These are phyloP conservation scores for Fragum whitleyi DNA, from an alignment of 2,888 invertebrate genomes.

Conservation along the genomic window DNA sequence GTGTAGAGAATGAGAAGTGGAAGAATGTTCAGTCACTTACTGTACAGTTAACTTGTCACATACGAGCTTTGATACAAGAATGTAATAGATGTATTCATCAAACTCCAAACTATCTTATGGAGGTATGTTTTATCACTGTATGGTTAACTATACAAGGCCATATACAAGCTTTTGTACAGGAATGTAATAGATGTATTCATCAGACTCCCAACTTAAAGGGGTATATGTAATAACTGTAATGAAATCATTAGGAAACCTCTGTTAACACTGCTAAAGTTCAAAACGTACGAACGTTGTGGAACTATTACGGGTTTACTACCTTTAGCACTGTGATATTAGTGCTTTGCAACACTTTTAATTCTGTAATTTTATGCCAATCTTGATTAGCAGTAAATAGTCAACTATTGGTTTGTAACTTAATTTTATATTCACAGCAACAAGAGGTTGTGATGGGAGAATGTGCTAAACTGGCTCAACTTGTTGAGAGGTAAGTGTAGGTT, in stretches of 20 bases:
- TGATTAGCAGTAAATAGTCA: no score
- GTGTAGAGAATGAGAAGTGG: slow-evolving; percentile 84
- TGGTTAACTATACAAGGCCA: slow-evolving; percentile 81
- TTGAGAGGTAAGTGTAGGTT: slow-evolving; percentile 80
- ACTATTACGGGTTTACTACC: no score
- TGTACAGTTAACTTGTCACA: slow-evolving; percentile 79
- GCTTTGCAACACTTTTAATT: no score
- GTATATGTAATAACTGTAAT: slow-evolving; percentile 72
- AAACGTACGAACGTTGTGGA: no score
- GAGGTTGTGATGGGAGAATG: slow-evolving; percentile 83
- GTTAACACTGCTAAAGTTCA: no score
- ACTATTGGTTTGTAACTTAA: no score
- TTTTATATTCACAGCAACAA: slow-evolving; percentile 77
- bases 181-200: slow-evolving; percentile 78
- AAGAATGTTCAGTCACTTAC: slow-evolving; percentile 75
- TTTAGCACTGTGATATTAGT: no score
- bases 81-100: slow-evolving; percentile 79
- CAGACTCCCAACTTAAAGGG: slow-evolving; percentile 78
- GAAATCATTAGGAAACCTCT: no score
- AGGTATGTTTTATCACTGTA: slow-evolving; percentile 77
- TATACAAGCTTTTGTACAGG: slow-evolving; percentile 81
- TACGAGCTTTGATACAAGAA: slow-evolving; percentile 81
- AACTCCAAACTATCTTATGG: slow-evolving; percentile 76
- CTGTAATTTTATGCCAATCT: no score
- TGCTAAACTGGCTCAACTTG: slow-evolving; percentile 82